Percentiles rank a stretch among this genome's conserved stretches.
Conservation (phyloP, 2,113 vertebrate genomes). For the Scomber japonicus region DNA sequence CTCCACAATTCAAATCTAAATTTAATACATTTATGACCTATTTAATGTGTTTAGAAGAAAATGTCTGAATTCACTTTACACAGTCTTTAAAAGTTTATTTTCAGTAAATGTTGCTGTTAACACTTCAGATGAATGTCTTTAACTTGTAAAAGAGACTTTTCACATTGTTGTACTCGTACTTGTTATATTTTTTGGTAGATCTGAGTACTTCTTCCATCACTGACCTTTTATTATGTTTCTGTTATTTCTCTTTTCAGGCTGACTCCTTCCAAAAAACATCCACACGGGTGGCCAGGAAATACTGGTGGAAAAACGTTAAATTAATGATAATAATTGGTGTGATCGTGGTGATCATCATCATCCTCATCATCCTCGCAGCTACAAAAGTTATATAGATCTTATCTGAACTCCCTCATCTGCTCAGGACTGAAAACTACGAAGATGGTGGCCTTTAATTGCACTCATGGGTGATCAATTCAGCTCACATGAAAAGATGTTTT, state of each 20-base stretch:
- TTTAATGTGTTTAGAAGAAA: too few relatives aligned
- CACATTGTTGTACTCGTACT: too few relatives aligned
- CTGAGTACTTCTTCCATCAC: neutral
- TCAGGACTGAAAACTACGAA: constrained; percentile 25
- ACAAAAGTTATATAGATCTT: constrained; percentile 77
- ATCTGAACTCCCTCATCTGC: fast-evolving
- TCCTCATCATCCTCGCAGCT: constrained; percentile 88
- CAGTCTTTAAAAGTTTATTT: too few relatives aligned
- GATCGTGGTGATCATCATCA: constrained; percentile 78
- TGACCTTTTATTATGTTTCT: neutral
- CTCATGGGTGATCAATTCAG: neutral
- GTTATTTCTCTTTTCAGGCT: constrained; percentile 78
- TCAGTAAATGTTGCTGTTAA: too few relatives aligned
- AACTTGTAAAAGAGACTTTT: too few relatives aligned
- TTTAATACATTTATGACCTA: too few relatives aligned
- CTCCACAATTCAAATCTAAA: too few relatives aligned
- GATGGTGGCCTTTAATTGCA: neutral
- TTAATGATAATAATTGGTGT: constrained; percentile 85
- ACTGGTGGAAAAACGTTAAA: constrained; percentile 88
- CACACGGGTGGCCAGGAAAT: constrained; percentile 83
- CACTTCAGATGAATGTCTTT: too few relatives aligned
- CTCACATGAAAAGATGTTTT: neutral
- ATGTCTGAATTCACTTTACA: too few relatives aligned
- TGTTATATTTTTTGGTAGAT: too few relatives aligned
- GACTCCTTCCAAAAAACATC: constrained; percentile 85